Percentiles rank a stretch among this genome's conserved stretches.
Conservation (phyloP, 1,140 invertebrate species). For the Adelges cooleyi region DNA sequence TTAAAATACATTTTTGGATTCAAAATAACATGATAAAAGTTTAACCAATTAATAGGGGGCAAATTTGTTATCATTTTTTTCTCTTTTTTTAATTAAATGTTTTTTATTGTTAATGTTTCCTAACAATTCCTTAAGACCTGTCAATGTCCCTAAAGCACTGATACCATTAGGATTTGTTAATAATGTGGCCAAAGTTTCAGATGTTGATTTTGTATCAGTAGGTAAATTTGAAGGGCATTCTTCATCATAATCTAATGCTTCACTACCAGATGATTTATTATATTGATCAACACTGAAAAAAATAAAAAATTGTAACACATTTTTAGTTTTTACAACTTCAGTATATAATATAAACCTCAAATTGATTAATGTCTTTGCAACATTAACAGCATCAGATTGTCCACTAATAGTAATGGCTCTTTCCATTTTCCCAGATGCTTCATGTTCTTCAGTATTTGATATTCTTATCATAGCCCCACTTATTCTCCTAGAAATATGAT, state of each 20-base stretch:
- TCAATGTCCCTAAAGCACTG: conserved; percentile 14
- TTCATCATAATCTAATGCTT: conserved; percentile 12
- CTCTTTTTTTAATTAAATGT: conserved; percentile 14
- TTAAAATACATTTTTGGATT: too few relatives aligned
- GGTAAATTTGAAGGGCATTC: background rate
- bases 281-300: conserved; percentile 18
- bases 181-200: conserved; percentile 23
- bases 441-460: conserved; percentile 49
- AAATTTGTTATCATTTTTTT: conserved; percentile 17
- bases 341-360: conserved; percentile 40
- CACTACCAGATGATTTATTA: conserved; percentile 22
- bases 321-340: too few relatives aligned
- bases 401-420: conserved; percentile 54
- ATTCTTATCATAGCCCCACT: conserved; percentile 59
- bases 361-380: conserved; percentile 58
- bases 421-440: conserved; percentile 41
- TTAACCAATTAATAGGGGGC: background rate
- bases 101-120: conserved; percentile 16
- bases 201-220: background rate
- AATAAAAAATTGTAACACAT: too few relatives aligned
- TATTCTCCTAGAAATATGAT: conserved; percentile 44
- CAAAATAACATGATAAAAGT: too few relatives aligned
- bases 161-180: conserved; percentile 15
- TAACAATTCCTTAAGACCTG: conserved; percentile 21
- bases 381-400: conserved; percentile 51